Percentiles rank a stretch among this genome's conserved stretches.
These are phyloP conservation scores for Pocillopora grandis DNA, from an alignment of 92 coral and sea anemone genomes.

Conservation along the genomic window DNA sequence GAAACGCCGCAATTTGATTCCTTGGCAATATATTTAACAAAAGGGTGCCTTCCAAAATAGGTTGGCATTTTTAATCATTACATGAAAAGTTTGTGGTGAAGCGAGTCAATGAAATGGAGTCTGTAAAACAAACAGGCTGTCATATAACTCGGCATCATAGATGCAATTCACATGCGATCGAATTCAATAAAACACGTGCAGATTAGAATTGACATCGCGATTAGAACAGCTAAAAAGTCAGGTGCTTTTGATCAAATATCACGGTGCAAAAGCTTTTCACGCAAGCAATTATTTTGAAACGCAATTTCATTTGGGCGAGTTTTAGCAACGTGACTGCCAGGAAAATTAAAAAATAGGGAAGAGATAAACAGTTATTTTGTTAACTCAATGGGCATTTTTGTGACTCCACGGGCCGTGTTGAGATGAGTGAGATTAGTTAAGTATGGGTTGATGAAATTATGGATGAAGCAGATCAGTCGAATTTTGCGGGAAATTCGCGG, in stretches of 20 bases:
- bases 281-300: slow-evolving; percentile 15
- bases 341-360: background rate
- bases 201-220: slow-evolving; percentile 24
- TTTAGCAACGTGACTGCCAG: background rate
- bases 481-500: slow-evolving; percentile 31
- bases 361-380: background rate
- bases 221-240: slow-evolving; percentile 28
- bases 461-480: no score
- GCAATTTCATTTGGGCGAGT: slow-evolving; percentile 19
- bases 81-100: background rate
- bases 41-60: background rate
- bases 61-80: background rate
- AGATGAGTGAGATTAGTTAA: background rate
- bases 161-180: slow-evolving; percentile 34
- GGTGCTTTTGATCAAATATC: slow-evolving; percentile 41
- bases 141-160: slow-evolving; percentile 18
- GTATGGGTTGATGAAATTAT: background rate
- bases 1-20: slow-evolving; percentile 13
- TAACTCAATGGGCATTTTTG: background rate
- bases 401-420: background rate
- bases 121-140: slow-evolving; percentile 35
- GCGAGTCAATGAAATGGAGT: background rate
- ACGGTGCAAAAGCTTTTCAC: slow-evolving; percentile 20
- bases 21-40: slow-evolving; percentile 20
- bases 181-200: slow-evolving; percentile 48